A percentile compares a stretch with the other conserved stretches of the same genome.
phyloP scores from a whole-genome alignment of 2,113 vertebrate species.

The Odobenus rosmarus region DNA sequence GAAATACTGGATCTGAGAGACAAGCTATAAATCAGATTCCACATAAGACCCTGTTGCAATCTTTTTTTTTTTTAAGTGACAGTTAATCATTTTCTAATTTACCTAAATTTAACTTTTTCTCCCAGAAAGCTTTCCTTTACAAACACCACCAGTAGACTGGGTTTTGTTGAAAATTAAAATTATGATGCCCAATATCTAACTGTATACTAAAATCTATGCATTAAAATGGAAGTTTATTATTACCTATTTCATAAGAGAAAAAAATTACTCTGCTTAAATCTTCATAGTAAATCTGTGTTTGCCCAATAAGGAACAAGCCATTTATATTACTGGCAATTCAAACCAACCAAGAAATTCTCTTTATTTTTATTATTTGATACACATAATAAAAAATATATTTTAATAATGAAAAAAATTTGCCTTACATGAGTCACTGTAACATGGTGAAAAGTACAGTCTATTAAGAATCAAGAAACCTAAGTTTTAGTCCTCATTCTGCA shows the following conservation, averaged over 20 bases:
- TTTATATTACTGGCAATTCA: constrained; percentile 39
- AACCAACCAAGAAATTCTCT: constrained; percentile 8
- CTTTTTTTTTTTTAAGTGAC: background rate
- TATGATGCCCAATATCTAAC: background rate
- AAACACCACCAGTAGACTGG: background rate
- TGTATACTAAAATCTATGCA: constrained; percentile 8
- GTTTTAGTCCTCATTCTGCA: constrained; percentile 8
- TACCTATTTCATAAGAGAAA: constrained; percentile 45
- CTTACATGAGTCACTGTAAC: constrained; percentile 1
- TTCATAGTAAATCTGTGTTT: background rate
- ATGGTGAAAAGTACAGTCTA: background rate
- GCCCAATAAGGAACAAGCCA: background rate
- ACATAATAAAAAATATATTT: constrained; percentile 21
- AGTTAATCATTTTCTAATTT: background rate
- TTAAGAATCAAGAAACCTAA: constrained; percentile 25
- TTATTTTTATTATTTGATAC: constrained; percentile 54
- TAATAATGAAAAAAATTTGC: constrained; percentile 33
- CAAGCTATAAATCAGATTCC: background rate
- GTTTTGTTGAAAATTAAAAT: constrained; percentile 49
- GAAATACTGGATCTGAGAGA: constrained; percentile 20
- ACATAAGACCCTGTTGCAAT: background rate
- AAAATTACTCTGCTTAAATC: background rate
- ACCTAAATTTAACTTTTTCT: constrained; percentile 14
- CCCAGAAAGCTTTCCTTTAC: background rate
- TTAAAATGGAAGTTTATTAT: constrained; percentile 11